Percentiles rank a stretch among this genome's conserved stretches.
phyloP scores from a whole-genome alignment of 1,140 invertebrate genomes.

The Hetaerina americana region DNA sequence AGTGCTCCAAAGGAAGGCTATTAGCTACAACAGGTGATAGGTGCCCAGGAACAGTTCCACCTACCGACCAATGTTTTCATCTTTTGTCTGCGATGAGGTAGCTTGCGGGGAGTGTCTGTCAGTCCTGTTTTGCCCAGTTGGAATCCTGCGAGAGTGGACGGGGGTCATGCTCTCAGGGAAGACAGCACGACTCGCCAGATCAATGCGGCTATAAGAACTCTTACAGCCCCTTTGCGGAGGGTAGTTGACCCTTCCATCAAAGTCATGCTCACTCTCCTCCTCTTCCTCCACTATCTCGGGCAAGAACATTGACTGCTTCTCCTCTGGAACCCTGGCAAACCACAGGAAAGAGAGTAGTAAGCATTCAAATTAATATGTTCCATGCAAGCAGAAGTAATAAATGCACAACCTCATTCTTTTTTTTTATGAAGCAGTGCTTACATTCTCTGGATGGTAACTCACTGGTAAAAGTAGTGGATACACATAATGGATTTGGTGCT shows the following conservation, averaged over 20 bases:
- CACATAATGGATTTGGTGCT: too few relatives aligned
- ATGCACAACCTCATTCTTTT: too few relatives aligned
- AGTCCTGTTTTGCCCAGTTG: neutral
- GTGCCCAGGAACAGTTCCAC: too few relatives aligned
- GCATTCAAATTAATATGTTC: too few relatives aligned
- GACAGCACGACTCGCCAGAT: neutral
- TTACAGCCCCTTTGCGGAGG: neutral
- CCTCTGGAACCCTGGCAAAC: constrained; percentile 45
- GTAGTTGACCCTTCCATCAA: neutral
- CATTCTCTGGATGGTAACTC: too few relatives aligned
- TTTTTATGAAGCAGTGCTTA: too few relatives aligned
- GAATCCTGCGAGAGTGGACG: neutral
- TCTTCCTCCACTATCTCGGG: constrained; percentile 43
- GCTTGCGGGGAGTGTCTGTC: neutral
- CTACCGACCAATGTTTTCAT: neutral
- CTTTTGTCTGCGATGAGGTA: neutral
- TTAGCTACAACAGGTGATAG: too few relatives aligned
- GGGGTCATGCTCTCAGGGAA: neutral
- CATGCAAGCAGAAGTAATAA: too few relatives aligned
- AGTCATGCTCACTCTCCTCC: neutral
- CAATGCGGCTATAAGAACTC: neutral
- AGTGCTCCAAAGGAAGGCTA: too few relatives aligned
- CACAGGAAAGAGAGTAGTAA: too few relatives aligned
- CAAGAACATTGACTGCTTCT: constrained; percentile 44
- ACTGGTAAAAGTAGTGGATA: too few relatives aligned